Conservation (phyloP, 35 echinoderm and acorn worm genomes). For the Acanthaster planci region DNA sequence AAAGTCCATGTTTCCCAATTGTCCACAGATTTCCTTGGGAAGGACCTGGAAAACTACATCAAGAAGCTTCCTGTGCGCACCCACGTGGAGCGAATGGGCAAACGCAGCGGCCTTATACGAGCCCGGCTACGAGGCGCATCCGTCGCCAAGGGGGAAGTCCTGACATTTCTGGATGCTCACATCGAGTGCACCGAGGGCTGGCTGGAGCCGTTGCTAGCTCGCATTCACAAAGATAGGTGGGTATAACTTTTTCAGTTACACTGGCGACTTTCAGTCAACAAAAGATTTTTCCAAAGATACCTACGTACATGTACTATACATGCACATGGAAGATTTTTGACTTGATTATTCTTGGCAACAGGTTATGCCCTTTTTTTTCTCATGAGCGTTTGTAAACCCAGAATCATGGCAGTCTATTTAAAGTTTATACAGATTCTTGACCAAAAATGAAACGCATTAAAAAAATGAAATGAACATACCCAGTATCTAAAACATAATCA, state of each 20-base stretch:
- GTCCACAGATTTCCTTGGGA: slow-evolving; percentile 84
- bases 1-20: not conserved
- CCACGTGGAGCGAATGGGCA: slow-evolving; percentile 91
- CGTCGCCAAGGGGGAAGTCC: slow-evolving; percentile 80
- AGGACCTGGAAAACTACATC: slow-evolving; percentile 85
- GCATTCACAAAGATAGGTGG: slow-evolving; percentile 89
- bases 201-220: slow-evolving; percentile 85
- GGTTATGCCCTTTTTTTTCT: too few relatives aligned
- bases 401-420: too few relatives aligned
- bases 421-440: too few relatives aligned
- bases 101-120: slow-evolving; percentile 89
- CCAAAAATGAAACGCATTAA: too few relatives aligned
- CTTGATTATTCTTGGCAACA: too few relatives aligned
- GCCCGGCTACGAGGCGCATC: slow-evolving; percentile 85
- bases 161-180: slow-evolving; percentile 94
- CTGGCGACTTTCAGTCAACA: too few relatives aligned
- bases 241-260: not conserved
- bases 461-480: too few relatives aligned
- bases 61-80: slow-evolving; percentile 55
- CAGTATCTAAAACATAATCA: too few relatives aligned
- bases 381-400: too few relatives aligned
- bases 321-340: too few relatives aligned
- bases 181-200: slow-evolving; percentile 96
- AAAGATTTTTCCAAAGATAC: too few relatives aligned
- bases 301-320: too few relatives aligned